phyloP scores from a whole-genome alignment of 2,113 vertebrate species.

The Struthidea cinerea region DNA sequence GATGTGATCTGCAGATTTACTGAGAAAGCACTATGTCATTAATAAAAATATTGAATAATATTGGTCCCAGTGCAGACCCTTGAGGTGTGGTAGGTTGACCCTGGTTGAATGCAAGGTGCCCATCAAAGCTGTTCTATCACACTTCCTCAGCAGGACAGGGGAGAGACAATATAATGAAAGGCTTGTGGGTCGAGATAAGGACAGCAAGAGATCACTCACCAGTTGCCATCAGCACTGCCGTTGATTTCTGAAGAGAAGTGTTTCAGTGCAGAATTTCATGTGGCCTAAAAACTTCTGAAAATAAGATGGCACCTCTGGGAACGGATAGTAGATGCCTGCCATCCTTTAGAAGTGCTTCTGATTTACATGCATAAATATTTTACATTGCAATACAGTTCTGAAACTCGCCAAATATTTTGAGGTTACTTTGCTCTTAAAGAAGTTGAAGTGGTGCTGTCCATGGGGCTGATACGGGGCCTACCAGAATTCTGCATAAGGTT shows the following conservation, averaged over 20 bases:
- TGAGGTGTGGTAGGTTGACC: background rate
- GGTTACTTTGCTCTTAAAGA: background rate
- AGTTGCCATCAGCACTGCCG: background rate
- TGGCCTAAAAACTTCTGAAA: background rate
- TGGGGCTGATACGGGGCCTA: background rate
- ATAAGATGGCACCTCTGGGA: background rate
- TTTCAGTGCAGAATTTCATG: background rate
- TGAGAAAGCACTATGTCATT: background rate
- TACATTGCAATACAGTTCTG: background rate
- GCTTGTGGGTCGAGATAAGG: background rate
- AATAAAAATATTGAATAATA: background rate
- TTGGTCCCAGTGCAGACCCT: background rate
- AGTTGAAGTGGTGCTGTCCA: background rate
- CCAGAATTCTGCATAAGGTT: background rate
- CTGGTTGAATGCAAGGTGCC: background rate
- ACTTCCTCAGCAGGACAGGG: background rate
- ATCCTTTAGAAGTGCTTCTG: background rate
- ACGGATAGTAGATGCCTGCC: background rate
- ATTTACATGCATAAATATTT: background rate
- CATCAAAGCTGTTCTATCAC: background rate
- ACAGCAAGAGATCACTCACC: background rate
- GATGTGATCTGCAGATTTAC: background rate
- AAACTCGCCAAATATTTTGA: background rate
- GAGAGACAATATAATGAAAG: background rate
- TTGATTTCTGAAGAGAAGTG: background rate